Base-by-base conservation (phyloP, 2,113 vertebrate genomes). In the Hyperopisus bebe region DNA sequence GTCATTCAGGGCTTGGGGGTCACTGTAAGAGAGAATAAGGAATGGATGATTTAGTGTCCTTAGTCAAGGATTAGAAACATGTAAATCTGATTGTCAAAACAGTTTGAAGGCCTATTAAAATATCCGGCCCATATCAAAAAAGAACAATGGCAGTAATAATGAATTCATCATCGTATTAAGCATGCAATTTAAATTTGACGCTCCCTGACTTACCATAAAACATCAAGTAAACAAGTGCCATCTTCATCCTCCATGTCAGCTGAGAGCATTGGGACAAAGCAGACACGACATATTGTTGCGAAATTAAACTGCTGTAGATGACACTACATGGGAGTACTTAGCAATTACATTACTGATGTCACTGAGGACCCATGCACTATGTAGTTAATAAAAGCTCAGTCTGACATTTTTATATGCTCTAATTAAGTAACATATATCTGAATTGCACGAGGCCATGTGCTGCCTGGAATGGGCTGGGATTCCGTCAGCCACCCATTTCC, bases 231-330 rank as follows among this genome's bases (percentile, higher is more conserved):
- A 94, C 96, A 96, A 94, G 95, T 96, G 94, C 95, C 96, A 94
- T 96, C 95, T 94, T 96, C 96, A 96, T 96, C 96, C 94, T 96
- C 96, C 96, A 96, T 96, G 95, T 95, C 95, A 96, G 94, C 96
- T 96, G 82, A 77, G 84, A 70, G 47, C 27, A 86, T 91, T 13
- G 93, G 7, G n/a, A 70, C 35, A 8, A 51, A 90, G 35, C 42
- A 9, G 13, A 48, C 51, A 88, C 5, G 83, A 47, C 47, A 11
- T 19, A 50, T 31, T 74, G 42, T 24, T 7, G 17, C 15, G 1
- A 74, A 11, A 21, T 62, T 74, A 58, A 66, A 74, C 44, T 6
- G 82, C 82, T 44, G 42, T 24, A 9, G 77, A 70, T 3, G 1
- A 31, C n/a, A 21, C 5, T 70, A 42, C 5, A 11, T 44, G 62